Conservation (phyloP, 2,888 invertebrate species). For the Acanthosepion lycidas region DNA sequence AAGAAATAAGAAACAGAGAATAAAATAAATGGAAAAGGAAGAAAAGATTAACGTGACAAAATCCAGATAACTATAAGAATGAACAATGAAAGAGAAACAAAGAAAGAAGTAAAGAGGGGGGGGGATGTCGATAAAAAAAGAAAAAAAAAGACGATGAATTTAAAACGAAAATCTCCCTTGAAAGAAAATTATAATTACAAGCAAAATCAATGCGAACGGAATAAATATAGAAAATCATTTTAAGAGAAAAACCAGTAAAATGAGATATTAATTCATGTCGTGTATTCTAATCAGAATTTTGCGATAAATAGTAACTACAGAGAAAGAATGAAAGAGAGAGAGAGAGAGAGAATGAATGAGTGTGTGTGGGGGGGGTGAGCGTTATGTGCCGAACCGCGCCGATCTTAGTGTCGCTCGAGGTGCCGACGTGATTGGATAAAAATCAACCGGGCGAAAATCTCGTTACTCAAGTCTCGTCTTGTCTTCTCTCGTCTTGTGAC, state of each 20-base stretch:
- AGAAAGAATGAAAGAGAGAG: background rate
- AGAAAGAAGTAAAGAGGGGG: too few relatives aligned
- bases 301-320: background rate
- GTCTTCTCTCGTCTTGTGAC: conserved; percentile 3
- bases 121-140: too few relatives aligned
- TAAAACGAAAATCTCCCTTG: too few relatives aligned
- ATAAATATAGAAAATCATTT: background rate
- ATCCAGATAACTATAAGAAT: too few relatives aligned
- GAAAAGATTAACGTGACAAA: too few relatives aligned
- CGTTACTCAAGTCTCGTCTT: background rate
- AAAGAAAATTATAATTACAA: background rate
- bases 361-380: too few relatives aligned
- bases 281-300: background rate
- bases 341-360: too few relatives aligned
- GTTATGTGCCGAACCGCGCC: background rate
- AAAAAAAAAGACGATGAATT: too few relatives aligned
- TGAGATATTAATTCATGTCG: conserved; percentile 4
- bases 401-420: background rate
- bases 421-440: background rate
- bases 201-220: background rate
- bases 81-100: too few relatives aligned
- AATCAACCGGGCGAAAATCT: background rate
- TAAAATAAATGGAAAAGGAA: too few relatives aligned
- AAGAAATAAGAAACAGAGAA: too few relatives aligned
- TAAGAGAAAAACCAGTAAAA: background rate